Conservation (phyloP, 2,797 vertebrate genomes). For the Rhynchotus rufescens region DNA sequence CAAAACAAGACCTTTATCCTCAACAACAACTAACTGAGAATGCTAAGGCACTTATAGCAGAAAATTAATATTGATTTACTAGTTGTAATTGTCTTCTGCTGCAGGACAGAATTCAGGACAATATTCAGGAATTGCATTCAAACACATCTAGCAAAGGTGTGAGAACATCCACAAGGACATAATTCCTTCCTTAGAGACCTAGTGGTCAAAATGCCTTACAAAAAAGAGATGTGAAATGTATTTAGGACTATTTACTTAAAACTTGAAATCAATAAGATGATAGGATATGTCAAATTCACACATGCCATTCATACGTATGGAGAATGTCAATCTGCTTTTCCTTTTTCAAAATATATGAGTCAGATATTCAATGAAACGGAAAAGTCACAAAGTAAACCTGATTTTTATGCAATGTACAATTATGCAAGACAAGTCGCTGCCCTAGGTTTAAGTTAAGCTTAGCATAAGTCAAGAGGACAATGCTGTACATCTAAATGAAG, state of each 20-base stretch:
- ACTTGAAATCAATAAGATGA: neutral
- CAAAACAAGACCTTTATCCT: neutral
- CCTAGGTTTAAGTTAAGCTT: neutral
- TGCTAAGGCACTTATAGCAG: neutral
- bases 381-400: neutral
- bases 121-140: neutral
- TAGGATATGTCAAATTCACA: neutral
- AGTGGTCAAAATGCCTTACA: neutral
- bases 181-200: neutral
- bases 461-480: neutral
- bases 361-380: neutral
- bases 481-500: neutral
- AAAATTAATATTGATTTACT: constrained; percentile 6
- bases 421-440: neutral
- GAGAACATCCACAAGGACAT: neutral
- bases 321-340: neutral
- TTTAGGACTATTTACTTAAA: neutral
- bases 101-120: neutral
- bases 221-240: neutral
- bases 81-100: neutral
- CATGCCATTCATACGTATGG: fast-evolving
- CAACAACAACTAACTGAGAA: neutral
- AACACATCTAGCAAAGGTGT: neutral
- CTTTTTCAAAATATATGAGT: neutral
- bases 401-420: neutral